Percentiles rank a stretch among this genome's conserved stretches.
Conservation (phyloP, 1,140 invertebrate species). For the Caerostris extrusa region DNA sequence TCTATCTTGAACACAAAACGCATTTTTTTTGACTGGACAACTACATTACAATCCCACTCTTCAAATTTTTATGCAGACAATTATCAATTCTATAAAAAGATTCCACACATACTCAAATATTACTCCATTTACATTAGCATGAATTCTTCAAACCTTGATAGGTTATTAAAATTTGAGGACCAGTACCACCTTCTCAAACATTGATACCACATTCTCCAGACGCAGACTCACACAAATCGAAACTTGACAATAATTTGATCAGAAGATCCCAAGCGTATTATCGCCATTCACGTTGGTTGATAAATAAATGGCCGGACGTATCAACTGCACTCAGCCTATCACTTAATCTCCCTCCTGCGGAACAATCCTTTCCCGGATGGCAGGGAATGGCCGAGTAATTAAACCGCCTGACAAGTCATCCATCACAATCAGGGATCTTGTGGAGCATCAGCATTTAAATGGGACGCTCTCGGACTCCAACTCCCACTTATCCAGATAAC, state of each 20-base stretch:
- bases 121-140: too few species aligned
- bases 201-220: too few species aligned
- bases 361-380: neutral
- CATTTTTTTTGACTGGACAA: too few species aligned
- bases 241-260: neutral
- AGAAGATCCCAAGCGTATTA: neutral
- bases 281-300: neutral
- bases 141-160: too few species aligned
- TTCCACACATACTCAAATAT: too few species aligned
- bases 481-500: constrained; percentile 17
- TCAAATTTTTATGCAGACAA: too few species aligned
- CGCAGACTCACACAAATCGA: neutral
- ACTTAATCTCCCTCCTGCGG: constrained; percentile 1
- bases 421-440: constrained; percentile 1
- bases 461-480: neutral
- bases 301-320: constrained; percentile 22
- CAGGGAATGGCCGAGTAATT: constrained; percentile 21
- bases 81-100: too few species aligned
- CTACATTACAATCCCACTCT: too few species aligned
- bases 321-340: constrained; percentile 30
- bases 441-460: constrained; percentile 34
- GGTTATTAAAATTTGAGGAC: too few species aligned
- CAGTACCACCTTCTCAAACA: too few species aligned
- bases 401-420: constrained; percentile 21
- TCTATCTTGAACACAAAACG: too few species aligned